Evolutionary conservation across 2,888 invertebrate species (phyloP), one percentile per base, ranked within the genome.

Genomic region (Hydriomena furcata): DNA sequence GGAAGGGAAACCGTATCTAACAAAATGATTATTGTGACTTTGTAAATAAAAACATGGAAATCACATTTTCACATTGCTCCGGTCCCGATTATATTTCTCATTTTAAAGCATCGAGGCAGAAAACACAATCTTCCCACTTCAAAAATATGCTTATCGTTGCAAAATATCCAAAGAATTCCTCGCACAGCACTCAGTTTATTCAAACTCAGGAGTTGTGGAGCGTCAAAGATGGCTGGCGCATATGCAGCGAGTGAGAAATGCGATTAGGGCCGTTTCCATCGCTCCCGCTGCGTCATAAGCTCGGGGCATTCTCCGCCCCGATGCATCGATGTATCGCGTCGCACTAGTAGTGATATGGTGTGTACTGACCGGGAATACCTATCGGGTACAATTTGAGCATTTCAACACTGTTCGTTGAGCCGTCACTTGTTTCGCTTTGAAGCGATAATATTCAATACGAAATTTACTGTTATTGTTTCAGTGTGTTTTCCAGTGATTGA

Each of bases 361-460:
- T 32, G 51, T 30, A 41, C 41, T 46, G 51, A 32, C 51, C 43
- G 41, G 45, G 51, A 51, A 41, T 21, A n/a, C n/a, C n/a, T n/a
- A 52, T 36, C 40, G 40, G 20, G 10, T 20, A 46, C 41, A 28
- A 47, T 46, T 47, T 47, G 45, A 45, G 21, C 41, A 51, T 51
- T 51, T 36, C 42, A 37, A 42, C 35, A 44, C 11, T 46, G 46
- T 23, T 37, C 43, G 43, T 34, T 47, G 52, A 43, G 32, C 52
- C 24, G 37, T 43, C 34, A 11, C 42, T 38, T 31, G 46, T 37
- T 34, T 41, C 41, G 36, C 51, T 27, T 40, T 25, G 31, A 36
- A 41, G 31, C 46, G 34, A 46, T 42, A 11, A 52, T 51, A 27
- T 50, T 41, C 51, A 41, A 31, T 38, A 10, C 20, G 31, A 27